Evolutionary conservation across 2,888 invertebrate species (phyloP), one percentile per base, ranked within the genome.

Genomic region (Ophion ellenae): DNA sequence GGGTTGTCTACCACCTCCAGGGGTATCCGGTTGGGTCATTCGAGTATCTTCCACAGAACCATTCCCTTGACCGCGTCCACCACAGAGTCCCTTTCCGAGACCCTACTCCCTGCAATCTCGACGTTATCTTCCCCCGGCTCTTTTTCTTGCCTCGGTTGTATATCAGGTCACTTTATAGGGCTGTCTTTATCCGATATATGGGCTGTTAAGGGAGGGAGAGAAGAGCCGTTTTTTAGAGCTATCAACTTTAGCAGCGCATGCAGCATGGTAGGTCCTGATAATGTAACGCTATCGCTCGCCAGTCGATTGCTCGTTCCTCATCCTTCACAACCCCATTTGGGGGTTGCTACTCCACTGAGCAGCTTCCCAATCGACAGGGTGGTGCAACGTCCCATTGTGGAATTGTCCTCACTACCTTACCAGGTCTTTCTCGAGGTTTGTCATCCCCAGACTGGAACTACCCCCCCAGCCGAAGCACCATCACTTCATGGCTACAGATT

Each of bases 171-270:
- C 78, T 81, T 74, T 53, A 47, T 64, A 17, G 24, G 45, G 24
- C 63, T 75, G 63, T 75, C 63, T 75, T 75, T 47, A 63, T 45
- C 63, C 63, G 63, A 75, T 63, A 75, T 75, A 63, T 36, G 20
- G 20, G 32, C 32, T 64, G 53, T 47, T 45, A 9, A 75, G 47
- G 63, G 47, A 2, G 32, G 10, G 10, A n/a, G 14, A 45, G 28
- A 59, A n/a, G n/a, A 28, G 9, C 61, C 61, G 24, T 57, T 61
- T 45, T 74, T 61, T 10, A 47, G n/a, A 75, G 45, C 63, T 63
- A 47, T 63, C 63, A 45, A 47, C 63, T 64, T 63, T 63, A 75
- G 45, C 45, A 24, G 63, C 45, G 28, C 45, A 63, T 63, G 63
- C 45, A 75, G 63, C 45, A 64, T 47, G 10, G 17, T 17, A 40